Evolutionary conservation across 2,113 vertebrate species (phyloP).

Genomic region (Dermatemys mawii): DNA sequence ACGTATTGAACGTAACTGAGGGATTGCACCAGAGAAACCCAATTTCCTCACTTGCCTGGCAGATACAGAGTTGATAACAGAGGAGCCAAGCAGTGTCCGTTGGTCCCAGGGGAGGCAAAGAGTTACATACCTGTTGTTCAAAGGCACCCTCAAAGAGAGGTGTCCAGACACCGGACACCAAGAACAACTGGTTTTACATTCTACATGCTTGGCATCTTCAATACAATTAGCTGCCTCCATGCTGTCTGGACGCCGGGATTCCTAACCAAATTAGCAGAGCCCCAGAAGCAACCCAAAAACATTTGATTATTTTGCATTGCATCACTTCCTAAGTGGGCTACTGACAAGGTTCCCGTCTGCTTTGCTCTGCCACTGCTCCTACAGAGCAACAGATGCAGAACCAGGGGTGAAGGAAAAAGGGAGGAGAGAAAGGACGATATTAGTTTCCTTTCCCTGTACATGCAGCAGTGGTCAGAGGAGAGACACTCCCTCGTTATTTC

Average conservation of each 20-base stretch:
- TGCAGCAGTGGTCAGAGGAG: accelerated
- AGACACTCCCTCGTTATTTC: accelerated
- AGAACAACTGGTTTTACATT: not conserved
- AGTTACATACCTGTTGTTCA: not conserved
- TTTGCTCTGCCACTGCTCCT: not conserved
- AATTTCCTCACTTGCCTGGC: not conserved
- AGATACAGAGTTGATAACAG: accelerated
- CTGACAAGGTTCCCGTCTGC: not conserved
- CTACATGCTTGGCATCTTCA: constrained; percentile 48
- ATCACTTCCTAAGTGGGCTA: constrained; percentile 36
- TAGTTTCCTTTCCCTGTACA: not conserved
- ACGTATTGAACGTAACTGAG: accelerated
- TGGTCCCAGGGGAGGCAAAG: not conserved
- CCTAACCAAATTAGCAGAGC: constrained; percentile 64
- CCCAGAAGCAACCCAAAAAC: constrained; percentile 48
- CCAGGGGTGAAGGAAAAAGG: not conserved
- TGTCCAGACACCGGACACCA: not conserved
- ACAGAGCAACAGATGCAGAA: not conserved
- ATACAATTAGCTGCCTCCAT: constrained; percentile 74
- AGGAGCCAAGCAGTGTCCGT: not conserved
- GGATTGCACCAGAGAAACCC: not conserved
- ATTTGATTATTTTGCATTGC: constrained; percentile 66
- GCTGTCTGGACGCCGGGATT: constrained; percentile 70
- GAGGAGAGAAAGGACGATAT: not conserved
- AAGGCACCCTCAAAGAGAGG: not conserved